phyloP scores from a whole-genome alignment of 2,113 vertebrate genomes.

The Noturus placidus region DNA sequence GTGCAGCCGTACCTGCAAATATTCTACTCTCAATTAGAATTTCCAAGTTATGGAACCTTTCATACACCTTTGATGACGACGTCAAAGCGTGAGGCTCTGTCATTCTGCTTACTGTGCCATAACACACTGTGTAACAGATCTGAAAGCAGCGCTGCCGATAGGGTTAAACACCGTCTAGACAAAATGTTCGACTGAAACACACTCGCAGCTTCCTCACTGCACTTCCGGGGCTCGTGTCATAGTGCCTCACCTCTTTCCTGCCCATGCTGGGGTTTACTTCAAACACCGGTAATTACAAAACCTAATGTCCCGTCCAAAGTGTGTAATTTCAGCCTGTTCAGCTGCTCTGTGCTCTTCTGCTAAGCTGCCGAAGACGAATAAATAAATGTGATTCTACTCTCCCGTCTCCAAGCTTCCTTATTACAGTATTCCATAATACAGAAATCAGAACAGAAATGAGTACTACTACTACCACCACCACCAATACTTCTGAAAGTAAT shows the following conservation, averaged over 20 bases:
- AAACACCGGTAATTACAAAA: neutral
- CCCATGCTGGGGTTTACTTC: neutral
- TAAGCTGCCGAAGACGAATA: neutral
- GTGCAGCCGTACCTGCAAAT: neutral
- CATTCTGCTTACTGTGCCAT: neutral
- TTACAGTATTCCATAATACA: neutral
- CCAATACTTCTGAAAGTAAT: neutral
- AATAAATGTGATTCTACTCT: constrained; percentile 1
- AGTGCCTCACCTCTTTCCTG: neutral
- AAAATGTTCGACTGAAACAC: constrained; percentile 20
- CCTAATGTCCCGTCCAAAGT: neutral
- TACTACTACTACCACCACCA: neutral
- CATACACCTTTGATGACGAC: neutral
- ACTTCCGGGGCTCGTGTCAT: constrained; percentile 34
- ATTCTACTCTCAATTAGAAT: neutral
- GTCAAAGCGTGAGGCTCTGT: neutral
- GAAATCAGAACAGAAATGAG: neutral
- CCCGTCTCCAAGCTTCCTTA: neutral
- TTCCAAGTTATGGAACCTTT: neutral
- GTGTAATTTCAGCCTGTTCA: neutral
- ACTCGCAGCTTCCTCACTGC: neutral
- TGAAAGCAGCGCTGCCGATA: constrained; percentile 40
- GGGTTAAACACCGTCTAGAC: constrained; percentile 59
- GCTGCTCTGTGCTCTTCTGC: neutral
- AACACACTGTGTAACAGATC: neutral